phyloP scores from a whole-genome alignment of 1,140 invertebrate species.

The Drosophila sulfurigaster region DNA sequence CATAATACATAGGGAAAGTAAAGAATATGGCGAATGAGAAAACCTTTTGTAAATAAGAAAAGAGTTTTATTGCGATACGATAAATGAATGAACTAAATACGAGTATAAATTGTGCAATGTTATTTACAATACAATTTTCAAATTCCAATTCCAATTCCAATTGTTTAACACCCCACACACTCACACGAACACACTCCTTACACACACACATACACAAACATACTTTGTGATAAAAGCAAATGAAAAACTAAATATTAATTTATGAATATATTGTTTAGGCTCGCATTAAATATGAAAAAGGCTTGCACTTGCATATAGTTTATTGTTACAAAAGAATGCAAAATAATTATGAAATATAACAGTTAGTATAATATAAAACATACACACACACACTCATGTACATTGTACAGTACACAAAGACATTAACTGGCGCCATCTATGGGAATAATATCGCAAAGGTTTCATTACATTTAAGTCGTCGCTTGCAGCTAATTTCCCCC shows the following conservation, averaged over 20 bases:
- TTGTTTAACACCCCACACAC: conserved; percentile 37
- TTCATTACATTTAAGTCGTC: conserved; percentile 74
- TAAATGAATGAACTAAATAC: conserved; percentile 27
- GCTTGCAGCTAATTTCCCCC: conserved; percentile 24
- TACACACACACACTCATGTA: neutral
- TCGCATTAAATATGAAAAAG: conserved; percentile 44
- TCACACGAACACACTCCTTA: conserved; percentile 18
- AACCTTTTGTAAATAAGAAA: conserved; percentile 37
- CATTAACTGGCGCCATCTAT: conserved; percentile 4
- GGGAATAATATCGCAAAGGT: conserved; percentile 56
- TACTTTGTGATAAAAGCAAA: conserved; percentile 50
- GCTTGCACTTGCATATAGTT: conserved; percentile 61
- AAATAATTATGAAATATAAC: conserved; percentile 9
- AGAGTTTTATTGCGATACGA: conserved; percentile 9
- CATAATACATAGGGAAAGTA: neutral
- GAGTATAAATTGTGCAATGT: conserved; percentile 25
- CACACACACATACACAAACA: conserved; percentile 19
- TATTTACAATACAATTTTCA: conserved; percentile 25
- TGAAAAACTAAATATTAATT: conserved; percentile 13
- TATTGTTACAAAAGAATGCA: conserved; percentile 9
- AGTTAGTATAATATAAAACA: neutral
- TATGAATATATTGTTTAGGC: conserved; percentile 53
- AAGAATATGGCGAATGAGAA: neutral
- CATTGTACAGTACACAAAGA: conserved; percentile 1
- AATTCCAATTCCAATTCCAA: conserved; percentile 27